Conservation (phyloP, 1,140 invertebrate genomes). For the Plutomurus gul region DNA sequence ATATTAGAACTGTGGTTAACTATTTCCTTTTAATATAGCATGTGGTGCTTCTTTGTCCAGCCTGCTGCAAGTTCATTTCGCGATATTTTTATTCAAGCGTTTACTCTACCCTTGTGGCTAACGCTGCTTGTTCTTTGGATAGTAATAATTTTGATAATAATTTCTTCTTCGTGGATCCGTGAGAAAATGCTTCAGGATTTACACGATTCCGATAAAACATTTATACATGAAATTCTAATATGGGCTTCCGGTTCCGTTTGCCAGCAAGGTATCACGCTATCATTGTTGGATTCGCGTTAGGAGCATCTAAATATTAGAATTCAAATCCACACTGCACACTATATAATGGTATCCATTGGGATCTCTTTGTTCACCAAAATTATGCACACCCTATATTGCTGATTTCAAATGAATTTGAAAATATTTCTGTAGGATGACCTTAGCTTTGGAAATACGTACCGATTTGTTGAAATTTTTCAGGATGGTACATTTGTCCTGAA, state of each 20-base stretch:
- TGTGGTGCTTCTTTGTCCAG: slow-evolving; percentile 2
- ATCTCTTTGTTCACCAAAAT: neutral
- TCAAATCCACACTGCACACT: neutral
- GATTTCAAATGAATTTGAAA: too few relatives aligned
- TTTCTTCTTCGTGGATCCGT: neutral
- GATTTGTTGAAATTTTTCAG: neutral
- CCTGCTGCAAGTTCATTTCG: neutral
- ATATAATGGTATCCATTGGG: neutral
- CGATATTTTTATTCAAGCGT: slow-evolving; percentile 2
- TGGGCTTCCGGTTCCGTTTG: slow-evolving; percentile 6
- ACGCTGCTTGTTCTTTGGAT: neutral
- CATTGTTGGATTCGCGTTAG: too few relatives aligned
- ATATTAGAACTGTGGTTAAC: neutral
- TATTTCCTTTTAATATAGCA: neutral
- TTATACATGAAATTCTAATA: neutral
- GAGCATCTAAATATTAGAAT: too few relatives aligned
- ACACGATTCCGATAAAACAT: neutral
- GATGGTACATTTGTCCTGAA: neutral
- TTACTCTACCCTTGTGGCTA: neutral
- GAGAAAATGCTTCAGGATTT: neutral
- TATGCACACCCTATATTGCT: too few relatives aligned
- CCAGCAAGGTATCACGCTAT: slow-evolving; percentile 6
- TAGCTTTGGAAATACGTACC: neutral
- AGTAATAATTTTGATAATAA: neutral
- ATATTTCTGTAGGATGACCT: too few relatives aligned